Evolutionary conservation across 2,888 invertebrate species (phyloP).

Genomic region (Eupeodes luniger): DNA sequence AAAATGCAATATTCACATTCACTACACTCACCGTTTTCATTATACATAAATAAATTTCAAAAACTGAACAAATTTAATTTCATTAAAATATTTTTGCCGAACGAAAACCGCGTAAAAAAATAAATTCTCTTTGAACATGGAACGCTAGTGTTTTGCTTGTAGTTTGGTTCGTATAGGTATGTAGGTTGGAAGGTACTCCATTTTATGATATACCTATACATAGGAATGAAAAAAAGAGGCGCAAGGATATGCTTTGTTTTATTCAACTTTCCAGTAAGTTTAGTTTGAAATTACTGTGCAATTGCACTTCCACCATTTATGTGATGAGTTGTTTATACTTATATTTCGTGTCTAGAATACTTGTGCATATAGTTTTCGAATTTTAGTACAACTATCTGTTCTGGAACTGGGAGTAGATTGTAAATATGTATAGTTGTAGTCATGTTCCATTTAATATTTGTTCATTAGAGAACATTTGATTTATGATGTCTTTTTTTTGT

Average conservation of each 20-base stretch:
- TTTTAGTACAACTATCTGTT: not conserved
- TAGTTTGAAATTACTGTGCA: constrained; percentile 30
- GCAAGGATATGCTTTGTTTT: constrained; percentile 15
- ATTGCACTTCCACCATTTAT: not conserved
- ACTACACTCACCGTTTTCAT: not conserved
- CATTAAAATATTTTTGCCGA: constrained; percentile 43
- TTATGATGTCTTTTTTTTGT: not conserved
- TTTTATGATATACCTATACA: not conserved
- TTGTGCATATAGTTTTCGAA: not conserved
- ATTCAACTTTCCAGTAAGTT: constrained; percentile 26
- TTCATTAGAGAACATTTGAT: constrained; percentile 32
- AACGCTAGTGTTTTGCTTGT: not conserved
- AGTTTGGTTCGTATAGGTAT: not conserved
- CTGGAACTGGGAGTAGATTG: not conserved
- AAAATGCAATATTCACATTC: not conserved
- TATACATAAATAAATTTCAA: constrained; percentile 4
- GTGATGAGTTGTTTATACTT: not conserved
- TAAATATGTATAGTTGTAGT: not conserved
- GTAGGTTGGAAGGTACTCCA: not conserved
- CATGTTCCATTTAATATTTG: constrained; percentile 7
- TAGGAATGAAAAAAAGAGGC: not conserved
- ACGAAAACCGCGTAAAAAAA: constrained; percentile 19
- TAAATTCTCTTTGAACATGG: constrained; percentile 31
- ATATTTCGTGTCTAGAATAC: too few relatives aligned
- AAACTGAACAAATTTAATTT: constrained; percentile 50